Conservation (phyloP, 2,113 vertebrate species). For the Lepisosteus osseus region DNA sequence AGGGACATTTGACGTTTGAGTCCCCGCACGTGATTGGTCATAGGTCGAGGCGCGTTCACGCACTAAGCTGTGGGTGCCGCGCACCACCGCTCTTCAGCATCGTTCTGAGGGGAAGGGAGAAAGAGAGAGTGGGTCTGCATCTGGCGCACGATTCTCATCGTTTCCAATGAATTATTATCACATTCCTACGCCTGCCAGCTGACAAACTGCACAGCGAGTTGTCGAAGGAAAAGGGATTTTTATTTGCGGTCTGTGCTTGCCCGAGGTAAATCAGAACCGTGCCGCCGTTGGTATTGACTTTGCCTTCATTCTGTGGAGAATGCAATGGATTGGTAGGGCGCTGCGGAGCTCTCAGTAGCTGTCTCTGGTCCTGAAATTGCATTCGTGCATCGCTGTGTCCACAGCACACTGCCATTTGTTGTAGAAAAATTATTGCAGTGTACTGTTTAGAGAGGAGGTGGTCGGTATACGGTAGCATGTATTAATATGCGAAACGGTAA, state of each 20-base stretch:
- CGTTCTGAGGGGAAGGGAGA: constrained; percentile 43
- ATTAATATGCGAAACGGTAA: constrained; percentile 16
- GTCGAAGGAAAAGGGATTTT: constrained; percentile 45
- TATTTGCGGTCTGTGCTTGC: constrained; percentile 34
- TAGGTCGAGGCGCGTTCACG: constrained; percentile 60
- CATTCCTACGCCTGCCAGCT: constrained; percentile 63
- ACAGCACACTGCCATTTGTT: constrained; percentile 11
- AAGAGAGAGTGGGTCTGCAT: constrained; percentile 40
- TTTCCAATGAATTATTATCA: constrained; percentile 54
- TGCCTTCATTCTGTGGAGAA: constrained; percentile 28
- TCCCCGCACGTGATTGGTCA: constrained; percentile 56
- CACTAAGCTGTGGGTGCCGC: constrained; percentile 33
- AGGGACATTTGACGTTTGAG: constrained; percentile 25
- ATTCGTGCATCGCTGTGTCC: constrained; percentile 17
- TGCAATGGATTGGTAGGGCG: constrained; percentile 22
- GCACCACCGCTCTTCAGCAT: constrained; percentile 54
- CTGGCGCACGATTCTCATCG: constrained; percentile 51
- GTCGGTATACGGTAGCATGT: not conserved
- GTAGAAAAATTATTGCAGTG: not conserved
- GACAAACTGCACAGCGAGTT: constrained; percentile 43
- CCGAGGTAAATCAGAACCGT: constrained; percentile 29
- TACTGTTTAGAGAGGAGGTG: constrained; percentile 9
- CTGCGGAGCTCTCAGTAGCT: constrained; percentile 35
- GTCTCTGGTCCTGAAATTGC: constrained; percentile 50
- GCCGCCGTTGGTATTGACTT: constrained; percentile 31